Evolutionary conservation across 1,140 invertebrate genomes (phyloP), one percentile per base, ranked within the genome.

Genomic region (Drosophila nebulosa): DNA sequence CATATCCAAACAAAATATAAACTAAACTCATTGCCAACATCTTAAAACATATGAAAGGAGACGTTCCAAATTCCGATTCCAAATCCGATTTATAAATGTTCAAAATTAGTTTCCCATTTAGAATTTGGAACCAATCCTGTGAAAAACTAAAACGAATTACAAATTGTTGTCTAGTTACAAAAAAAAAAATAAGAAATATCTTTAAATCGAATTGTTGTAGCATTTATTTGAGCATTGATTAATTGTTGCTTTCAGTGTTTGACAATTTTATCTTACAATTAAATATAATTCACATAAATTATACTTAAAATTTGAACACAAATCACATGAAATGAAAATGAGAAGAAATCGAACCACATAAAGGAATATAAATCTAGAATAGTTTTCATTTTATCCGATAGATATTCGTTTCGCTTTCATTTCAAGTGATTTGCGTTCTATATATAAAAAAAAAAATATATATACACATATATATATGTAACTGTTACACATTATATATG

Each of bases 201-300:
- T 32, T 53, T 18, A 27, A 53, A 69, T 62, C 39, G 21, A 67
- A 68, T 70, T 70, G 56, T 72, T 56, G 32, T 74, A 79, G 74
- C 39, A 66, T 69, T 69, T 73, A 75, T 63, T 75, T 75, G 26
- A 55, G 42, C 59, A 70, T 59, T 74, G 32, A 64, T 81, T 69
- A 78, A 74, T 79, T 79, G 73, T 85, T 78, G 81, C 81, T 85
- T 85, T 85, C 22, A 71, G 67, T 85, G 78, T 81, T 86, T 69
- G 59, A 26, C 32, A 51, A 42, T 46, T 46, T 46, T 46, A 46
- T 21, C 39, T 46, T 21, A 46, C 16, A 46, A 16, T 46, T 46
- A 46, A 46, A 21, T 5, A 21, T 46, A 46, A 46, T 46, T 46
- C 16, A 14, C 16, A 46, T 30, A 21, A 21, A 46, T 46, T 46